Percentiles rank a stretch among this genome's conserved stretches.
phyloP scores from a whole-genome alignment of 1,140 invertebrate genomes.

The Musca domestica region DNA sequence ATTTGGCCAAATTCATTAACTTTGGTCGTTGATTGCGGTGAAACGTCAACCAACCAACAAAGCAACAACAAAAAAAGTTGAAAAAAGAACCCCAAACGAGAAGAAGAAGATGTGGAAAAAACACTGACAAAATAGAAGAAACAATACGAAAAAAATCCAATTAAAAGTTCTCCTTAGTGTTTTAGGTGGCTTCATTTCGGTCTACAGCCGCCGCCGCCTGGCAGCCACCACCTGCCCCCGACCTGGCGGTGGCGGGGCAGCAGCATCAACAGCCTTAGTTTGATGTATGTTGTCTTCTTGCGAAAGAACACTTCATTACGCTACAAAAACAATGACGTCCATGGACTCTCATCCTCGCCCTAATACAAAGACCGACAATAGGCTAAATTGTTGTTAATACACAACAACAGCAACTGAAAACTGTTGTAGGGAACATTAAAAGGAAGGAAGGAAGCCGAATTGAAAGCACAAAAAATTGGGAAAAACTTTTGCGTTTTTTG shows the following conservation, averaged over 20 bases:
- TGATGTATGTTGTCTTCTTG: too few relatives aligned
- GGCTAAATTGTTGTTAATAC: too few relatives aligned
- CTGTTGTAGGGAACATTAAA: too few relatives aligned
- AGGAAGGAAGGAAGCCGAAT: too few relatives aligned
- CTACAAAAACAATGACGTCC: background rate
- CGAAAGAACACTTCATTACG: background rate
- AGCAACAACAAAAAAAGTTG: background rate
- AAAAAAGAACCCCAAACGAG: background rate
- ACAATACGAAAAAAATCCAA: constrained; percentile 32
- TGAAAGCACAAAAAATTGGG: too few relatives aligned
- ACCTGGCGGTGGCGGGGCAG: too few relatives aligned
- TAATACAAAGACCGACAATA: too few relatives aligned
- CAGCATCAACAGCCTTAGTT: too few relatives aligned
- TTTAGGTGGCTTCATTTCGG: background rate
- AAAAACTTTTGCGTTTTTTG: too few relatives aligned
- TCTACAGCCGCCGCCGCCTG: background rate
- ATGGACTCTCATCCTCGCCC: too few relatives aligned
- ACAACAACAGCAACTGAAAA: background rate
- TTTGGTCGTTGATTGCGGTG: background rate
- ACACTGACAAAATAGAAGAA: background rate
- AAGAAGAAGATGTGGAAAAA: background rate
- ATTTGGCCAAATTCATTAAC: too few relatives aligned
- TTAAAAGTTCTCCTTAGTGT: constrained; percentile 24
- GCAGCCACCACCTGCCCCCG: background rate
- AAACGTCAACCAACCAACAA: background rate